Evolutionary conservation across 2,797 vertebrate genomes (phyloP).

Genomic region (Oceanodroma leucorhoa): DNA sequence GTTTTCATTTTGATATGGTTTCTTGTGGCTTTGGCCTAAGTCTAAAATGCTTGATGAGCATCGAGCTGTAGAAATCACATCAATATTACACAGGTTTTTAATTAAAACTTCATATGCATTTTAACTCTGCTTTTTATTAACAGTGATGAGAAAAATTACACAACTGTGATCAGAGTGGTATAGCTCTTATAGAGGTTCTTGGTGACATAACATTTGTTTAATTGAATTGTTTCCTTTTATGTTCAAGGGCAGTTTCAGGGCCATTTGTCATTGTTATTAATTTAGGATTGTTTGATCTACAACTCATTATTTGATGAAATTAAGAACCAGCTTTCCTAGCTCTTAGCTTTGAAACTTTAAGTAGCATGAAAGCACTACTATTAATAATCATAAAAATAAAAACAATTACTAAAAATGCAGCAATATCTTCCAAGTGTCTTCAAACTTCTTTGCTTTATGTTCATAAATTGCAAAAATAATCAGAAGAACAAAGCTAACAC

Average conservation of each 20-base stretch:
- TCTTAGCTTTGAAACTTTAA: conserved; percentile 7
- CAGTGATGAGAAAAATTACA: conserved; percentile 51
- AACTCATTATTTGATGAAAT: conserved; percentile 42
- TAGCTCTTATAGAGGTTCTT: conserved; percentile 29
- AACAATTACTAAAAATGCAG: neutral
- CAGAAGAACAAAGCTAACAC: neutral
- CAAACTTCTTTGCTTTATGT: neutral
- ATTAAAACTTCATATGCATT: conserved; percentile 58
- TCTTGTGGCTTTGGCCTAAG: neutral
- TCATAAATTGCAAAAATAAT: conserved; percentile 2
- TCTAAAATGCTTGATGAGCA: neutral
- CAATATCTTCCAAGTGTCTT: neutral
- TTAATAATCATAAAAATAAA: neutral
- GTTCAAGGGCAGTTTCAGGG: conserved; percentile 28
- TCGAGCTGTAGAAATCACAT: conserved; percentile 29
- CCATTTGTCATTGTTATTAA: conserved; percentile 63
- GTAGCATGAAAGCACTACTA: neutral
- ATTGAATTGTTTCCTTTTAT: conserved; percentile 62
- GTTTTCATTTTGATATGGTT: neutral
- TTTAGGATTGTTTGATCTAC: conserved; percentile 60
- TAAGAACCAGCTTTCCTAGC: neutral
- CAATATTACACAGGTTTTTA: conserved; percentile 40
- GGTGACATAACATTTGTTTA: conserved; percentile 53
- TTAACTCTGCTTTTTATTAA: conserved; percentile 58
- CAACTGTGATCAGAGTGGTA: conserved; percentile 21